A percentile compares a stretch with the other conserved stretches of the same genome.
These are phyloP conservation scores for Galerucella calmariensis DNA, from an alignment of 2,888 invertebrate genomes.

Conservation along the genomic window DNA sequence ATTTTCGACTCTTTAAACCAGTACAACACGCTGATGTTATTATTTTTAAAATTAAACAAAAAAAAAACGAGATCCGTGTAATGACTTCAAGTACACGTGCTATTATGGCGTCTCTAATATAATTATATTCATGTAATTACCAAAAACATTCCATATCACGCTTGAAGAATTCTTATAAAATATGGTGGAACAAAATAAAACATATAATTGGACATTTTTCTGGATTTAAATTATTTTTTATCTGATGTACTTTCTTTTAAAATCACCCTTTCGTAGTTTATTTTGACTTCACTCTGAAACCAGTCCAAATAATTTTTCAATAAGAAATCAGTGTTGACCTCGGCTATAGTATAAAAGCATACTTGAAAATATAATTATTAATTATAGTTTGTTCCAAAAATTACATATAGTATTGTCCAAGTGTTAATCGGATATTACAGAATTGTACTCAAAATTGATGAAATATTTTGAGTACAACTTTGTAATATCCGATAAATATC, in stretches of 20 bases:
- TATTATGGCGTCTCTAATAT: not conserved
- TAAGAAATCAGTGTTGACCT: constrained; percentile 1
- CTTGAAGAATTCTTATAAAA: not conserved
- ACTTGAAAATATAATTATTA: not conserved
- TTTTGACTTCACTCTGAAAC: not conserved
- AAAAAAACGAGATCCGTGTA: not conserved
- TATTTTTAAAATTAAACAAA: too few species aligned
- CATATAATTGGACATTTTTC: too few species aligned
- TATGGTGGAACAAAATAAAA: not conserved
- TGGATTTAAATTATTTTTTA: not conserved
- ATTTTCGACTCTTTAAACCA: too few species aligned
- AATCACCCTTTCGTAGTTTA: not conserved
- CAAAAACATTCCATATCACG: constrained; percentile 4
- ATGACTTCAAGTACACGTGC: not conserved
- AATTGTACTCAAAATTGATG: too few species aligned
- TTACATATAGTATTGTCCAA: too few species aligned
- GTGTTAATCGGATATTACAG: too few species aligned
- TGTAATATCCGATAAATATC: too few species aligned
- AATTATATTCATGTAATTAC: not conserved
- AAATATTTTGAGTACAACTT: too few species aligned
- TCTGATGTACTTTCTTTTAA: not conserved
- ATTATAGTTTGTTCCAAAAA: not conserved
- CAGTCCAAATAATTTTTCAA: constrained; percentile 1
- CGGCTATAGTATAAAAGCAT: not conserved
- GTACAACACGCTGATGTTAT: too few species aligned